Evolutionary conservation across 1,140 invertebrate species (phyloP), one percentile per base, ranked within the genome.

Genomic region (Drosophila cardini): DNA sequence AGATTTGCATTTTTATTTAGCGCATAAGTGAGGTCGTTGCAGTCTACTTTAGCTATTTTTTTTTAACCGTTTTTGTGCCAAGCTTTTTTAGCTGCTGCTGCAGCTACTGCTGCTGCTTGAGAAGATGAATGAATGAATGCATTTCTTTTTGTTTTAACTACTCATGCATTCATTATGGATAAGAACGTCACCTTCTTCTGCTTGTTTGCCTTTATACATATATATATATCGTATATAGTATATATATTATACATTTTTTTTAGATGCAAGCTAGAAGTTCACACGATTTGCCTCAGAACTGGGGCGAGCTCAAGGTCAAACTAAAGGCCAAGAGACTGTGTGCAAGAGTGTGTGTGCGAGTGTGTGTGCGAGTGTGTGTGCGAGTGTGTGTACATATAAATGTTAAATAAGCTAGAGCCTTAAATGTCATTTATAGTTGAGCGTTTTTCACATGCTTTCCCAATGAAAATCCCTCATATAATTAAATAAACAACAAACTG

Each of bases 1-100:
- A 89, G 84, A 84, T 90, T 90, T 90, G 85, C 84, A 90, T 89
- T 89, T 81, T 89, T 90, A 80, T 90, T 89, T 83, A 90, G 83
- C 83, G 72, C 76, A 74, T 83, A 87, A 83, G 83, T 87, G 74
- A 74, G 63, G 55, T 34, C 63, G 32, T 42, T 57, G 80, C 80
- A 83, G 78, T 78, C 67, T 67, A 74, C 52, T 61, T 38, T 55
- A 43, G 21, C 56, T 52, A 36, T 53, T 48, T 61, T 63, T 63
- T 10, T 56, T 42, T 26, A 30, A 69, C 53, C 53, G 6, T 46
- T 7, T 58, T 42, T 52, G 26, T 21, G 13, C 45, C 45, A 13
- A 32, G 46, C 72, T 68, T 60, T 74, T 71, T 70, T 32, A 50
- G 30, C 10, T 15, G 16, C 11, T 13, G 55, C 36, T 36, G 36